These are phyloP conservation scores for Botrylloides violaceus DNA, from an alignment of 23 tunicate species.

Conservation along the genomic window DNA sequence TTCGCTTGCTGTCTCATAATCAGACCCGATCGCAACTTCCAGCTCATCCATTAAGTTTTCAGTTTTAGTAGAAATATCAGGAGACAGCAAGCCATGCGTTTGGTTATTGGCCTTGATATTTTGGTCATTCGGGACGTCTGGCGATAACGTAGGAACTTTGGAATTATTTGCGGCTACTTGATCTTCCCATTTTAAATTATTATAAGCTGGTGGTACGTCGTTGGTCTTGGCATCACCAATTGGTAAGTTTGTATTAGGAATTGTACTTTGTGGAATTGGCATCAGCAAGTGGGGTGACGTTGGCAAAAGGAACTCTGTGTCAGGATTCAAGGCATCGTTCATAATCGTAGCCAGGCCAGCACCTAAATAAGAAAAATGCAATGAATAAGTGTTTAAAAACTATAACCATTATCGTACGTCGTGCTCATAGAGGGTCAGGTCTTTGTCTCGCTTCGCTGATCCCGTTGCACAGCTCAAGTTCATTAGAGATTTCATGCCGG, in stretches of 20 bases:
- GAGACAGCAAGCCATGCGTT: not conserved
- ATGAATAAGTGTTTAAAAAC: no score
- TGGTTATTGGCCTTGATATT: not conserved
- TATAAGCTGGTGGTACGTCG: slow-evolving; percentile 1
- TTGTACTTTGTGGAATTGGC: slow-evolving; percentile 25
- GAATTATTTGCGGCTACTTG: slow-evolving; percentile 32
- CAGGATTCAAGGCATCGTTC: slow-evolving; percentile 38
- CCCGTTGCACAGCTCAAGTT: no score
- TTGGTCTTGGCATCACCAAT: not conserved
- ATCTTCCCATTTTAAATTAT: slow-evolving; percentile 3
- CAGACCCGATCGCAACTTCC: not conserved
- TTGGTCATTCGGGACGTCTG: not conserved
- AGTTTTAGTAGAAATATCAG: not conserved
- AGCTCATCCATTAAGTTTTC: not conserved
- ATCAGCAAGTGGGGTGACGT: slow-evolving; percentile 4
- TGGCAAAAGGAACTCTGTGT: slow-evolving; percentile 25
- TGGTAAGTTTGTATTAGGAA: not conserved
- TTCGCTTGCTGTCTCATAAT: slow-evolving; percentile 26
- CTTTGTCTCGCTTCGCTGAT: no score
- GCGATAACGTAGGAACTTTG: not conserved
- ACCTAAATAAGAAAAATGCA: slow-evolving; percentile 25
- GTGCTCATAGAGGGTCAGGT: no score
- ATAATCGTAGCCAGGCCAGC: slow-evolving; percentile 38
- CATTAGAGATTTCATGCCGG: no score
- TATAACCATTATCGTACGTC: no score